Percentiles rank a stretch among this genome's conserved stretches.
Conservation (phyloP, 2,797 vertebrate species). For the Ispidina lecontei region DNA sequence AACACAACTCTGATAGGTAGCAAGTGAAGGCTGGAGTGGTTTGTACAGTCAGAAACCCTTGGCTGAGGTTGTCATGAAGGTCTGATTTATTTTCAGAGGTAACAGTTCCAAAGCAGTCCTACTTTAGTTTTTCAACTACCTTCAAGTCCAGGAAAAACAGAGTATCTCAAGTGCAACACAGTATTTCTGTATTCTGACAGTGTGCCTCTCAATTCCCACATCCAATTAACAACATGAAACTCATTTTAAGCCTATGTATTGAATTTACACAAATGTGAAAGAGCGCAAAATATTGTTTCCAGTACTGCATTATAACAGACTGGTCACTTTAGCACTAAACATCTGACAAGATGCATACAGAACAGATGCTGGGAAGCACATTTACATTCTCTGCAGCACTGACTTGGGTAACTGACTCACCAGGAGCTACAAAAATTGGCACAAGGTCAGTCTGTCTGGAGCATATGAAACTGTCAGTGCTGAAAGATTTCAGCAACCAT, state of each 20-base stretch:
- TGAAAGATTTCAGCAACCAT: conserved; percentile 3
- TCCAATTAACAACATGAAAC: not conserved
- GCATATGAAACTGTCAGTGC: not conserved
- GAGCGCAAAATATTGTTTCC: not conserved
- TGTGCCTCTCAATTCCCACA: not conserved
- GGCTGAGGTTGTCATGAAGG: not conserved
- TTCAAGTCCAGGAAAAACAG: not conserved
- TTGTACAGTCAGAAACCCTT: not conserved
- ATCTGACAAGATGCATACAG: conserved; percentile 16
- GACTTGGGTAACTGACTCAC: not conserved
- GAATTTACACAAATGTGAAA: not conserved
- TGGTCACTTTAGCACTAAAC: not conserved
- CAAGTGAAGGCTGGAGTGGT: not conserved
- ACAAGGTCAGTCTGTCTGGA: not conserved
- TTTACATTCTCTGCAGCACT: conserved; percentile 31
- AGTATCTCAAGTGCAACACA: not conserved
- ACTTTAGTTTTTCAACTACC: not conserved
- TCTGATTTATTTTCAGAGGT: not conserved
- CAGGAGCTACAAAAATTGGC: conserved; percentile 9
- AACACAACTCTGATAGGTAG: not conserved
- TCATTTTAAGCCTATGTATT: not conserved
- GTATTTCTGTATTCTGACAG: not conserved
- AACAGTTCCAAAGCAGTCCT: not conserved
- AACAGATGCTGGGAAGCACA: conserved; percentile 43
- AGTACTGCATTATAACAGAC: not conserved